These are phyloP conservation scores for Amiota minor DNA, from an alignment of 2,888 invertebrate species.

Conservation along the genomic window DNA sequence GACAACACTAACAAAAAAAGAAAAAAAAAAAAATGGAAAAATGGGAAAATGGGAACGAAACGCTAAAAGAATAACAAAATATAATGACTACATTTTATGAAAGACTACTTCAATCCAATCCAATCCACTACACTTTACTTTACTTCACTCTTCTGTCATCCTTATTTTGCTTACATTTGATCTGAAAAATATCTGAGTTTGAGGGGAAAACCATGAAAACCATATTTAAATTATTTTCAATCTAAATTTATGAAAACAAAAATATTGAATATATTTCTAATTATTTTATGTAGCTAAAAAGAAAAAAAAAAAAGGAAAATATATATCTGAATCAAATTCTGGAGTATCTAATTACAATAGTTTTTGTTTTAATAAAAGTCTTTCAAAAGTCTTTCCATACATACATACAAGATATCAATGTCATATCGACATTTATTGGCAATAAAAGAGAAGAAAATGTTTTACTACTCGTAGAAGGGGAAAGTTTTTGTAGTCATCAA, in stretches of 20 bases:
- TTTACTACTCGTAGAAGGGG: neutral
- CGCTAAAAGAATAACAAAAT: conserved; percentile 20
- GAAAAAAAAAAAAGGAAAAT: too few species aligned
- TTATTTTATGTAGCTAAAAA: too few species aligned
- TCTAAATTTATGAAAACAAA: too few species aligned
- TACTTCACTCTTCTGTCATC: too few species aligned
- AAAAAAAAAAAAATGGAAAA: conserved; percentile 1
- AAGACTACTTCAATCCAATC: too few species aligned
- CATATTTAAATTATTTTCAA: too few species aligned
- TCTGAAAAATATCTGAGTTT: too few species aligned
- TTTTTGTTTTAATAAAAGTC: neutral
- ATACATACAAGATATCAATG: neutral
- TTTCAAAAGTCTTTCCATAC: neutral
- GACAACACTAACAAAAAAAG: conserved; percentile 7
- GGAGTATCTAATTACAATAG: conserved; percentile 10
- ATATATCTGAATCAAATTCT: too few species aligned
- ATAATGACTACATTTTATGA: conserved; percentile 46
- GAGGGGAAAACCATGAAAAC: too few species aligned
- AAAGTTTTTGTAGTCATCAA: neutral
- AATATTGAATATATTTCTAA: too few species aligned
- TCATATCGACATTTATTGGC: neutral
- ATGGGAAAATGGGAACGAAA: neutral
- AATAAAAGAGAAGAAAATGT: neutral
- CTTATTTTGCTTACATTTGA: too few species aligned
- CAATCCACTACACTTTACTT: too few species aligned